phyloP scores from a whole-genome alignment of 2,113 vertebrate species.

The Neofelis nebulosa region DNA sequence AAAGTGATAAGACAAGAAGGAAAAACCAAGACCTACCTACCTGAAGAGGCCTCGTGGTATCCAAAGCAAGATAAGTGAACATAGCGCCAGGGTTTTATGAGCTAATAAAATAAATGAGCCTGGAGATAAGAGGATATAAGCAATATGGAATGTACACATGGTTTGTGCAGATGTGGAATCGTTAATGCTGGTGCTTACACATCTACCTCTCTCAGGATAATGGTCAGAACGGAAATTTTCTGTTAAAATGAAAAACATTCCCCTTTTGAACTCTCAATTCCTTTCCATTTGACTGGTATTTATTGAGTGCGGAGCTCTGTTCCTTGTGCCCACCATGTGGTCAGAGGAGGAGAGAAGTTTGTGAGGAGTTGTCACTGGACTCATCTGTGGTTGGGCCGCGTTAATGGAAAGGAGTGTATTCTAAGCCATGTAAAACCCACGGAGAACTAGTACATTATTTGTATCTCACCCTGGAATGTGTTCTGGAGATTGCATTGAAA shows the following conservation, averaged over 20 bases:
- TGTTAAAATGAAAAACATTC: neutral
- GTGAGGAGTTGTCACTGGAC: neutral
- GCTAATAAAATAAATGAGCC: neutral
- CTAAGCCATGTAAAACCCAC: neutral
- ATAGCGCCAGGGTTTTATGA: neutral
- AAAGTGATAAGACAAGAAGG: neutral
- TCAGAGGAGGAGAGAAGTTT: neutral
- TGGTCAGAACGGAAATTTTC: neutral
- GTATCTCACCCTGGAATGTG: neutral
- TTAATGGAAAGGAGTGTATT: neutral
- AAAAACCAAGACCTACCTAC: constrained; percentile 5
- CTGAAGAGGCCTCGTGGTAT: neutral
- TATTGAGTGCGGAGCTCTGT: neutral
- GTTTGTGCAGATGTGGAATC: neutral
- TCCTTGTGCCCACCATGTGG: neutral
- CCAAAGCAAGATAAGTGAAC: neutral
- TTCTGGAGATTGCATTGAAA: neutral
- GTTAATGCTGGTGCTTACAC: neutral
- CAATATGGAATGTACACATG: neutral
- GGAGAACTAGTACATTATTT: neutral
- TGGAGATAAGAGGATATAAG: neutral
- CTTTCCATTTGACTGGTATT: neutral
- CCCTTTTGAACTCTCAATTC: neutral
- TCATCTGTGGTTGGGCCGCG: neutral
- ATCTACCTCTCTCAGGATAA: neutral